Evolutionary conservation across 2,113 vertebrate species (phyloP).

Genomic region (Danio rerio): DNA sequence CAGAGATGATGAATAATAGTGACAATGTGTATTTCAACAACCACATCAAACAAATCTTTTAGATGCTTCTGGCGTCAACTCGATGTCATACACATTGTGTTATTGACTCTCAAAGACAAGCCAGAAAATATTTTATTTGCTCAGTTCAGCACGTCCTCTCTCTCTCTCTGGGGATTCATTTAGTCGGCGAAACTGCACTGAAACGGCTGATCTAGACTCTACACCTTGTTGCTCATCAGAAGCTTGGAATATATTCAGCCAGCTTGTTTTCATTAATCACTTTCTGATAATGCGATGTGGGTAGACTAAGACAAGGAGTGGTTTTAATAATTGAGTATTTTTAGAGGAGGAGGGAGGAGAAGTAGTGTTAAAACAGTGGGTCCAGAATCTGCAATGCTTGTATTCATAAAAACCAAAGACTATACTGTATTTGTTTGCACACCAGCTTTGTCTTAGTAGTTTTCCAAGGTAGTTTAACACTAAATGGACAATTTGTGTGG

Average conservation of each 20-base stretch:
- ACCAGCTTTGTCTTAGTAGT: slow-evolving; percentile 43
- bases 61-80: not conserved
- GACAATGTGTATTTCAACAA: not conserved
- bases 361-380: not conserved
- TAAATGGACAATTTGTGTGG: slow-evolving; percentile 45
- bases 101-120: not conserved
- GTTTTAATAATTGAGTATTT: not conserved
- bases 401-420: slow-evolving; percentile 51
- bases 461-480: slow-evolving; percentile 62
- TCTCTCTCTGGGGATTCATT: not conserved
- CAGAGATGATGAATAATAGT: not conserved
- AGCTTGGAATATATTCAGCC: not conserved
- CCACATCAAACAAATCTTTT: not conserved
- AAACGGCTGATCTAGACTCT: slow-evolving; percentile 1
- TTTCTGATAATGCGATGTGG: not conserved
- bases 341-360: slow-evolving; percentile 2
- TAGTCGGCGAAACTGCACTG: not conserved
- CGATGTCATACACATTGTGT: not conserved
- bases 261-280: slow-evolving; percentile 18
- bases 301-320: not conserved
- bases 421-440: slow-evolving; percentile 45
- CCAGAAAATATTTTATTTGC: slow-evolving; percentile 16
- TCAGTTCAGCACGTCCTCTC: not conserved
- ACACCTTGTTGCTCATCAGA: not conserved
- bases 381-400: slow-evolving; percentile 12